Percentiles rank a stretch among this genome's conserved stretches.
phyloP scores from a whole-genome alignment of 1,140 invertebrate species.

The Micrasema minimum region DNA sequence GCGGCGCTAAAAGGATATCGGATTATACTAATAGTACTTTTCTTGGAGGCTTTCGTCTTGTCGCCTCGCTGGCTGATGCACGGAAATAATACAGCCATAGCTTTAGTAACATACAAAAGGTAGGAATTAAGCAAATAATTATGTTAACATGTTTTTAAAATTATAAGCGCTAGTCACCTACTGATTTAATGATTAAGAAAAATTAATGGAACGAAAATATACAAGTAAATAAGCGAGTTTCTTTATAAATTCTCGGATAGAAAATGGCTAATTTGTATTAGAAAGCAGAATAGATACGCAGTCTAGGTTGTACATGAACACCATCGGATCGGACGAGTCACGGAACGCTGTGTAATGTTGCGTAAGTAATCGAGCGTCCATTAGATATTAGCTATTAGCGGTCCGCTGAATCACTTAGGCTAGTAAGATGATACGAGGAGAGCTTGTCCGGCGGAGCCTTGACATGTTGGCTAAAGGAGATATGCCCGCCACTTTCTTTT shows the following conservation, averaged over 20 bases:
- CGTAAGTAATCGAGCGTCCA: slow-evolving; percentile 53
- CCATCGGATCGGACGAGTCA: slow-evolving; percentile 12
- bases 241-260: neutral
- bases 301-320: slow-evolving; percentile 4
- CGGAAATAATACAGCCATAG: too few species aligned
- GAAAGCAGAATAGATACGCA: slow-evolving; percentile 27
- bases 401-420: slow-evolving; percentile 50
- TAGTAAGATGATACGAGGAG: slow-evolving; percentile 51
- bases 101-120: too few species aligned
- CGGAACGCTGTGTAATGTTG: slow-evolving; percentile 48
- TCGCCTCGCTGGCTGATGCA: slow-evolving; percentile 7
- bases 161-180: too few species aligned
- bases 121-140: too few species aligned
- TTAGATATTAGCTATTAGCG: slow-evolving; percentile 54
- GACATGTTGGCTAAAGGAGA: slow-evolving; percentile 43
- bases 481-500: slow-evolving; percentile 36
- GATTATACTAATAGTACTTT: slow-evolving; percentile 51
- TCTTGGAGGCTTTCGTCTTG: slow-evolving; percentile 37
- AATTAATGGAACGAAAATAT: too few species aligned
- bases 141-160: too few species aligned
- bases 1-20: slow-evolving; percentile 52
- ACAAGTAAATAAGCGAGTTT: neutral
- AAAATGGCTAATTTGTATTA: slow-evolving; percentile 31
- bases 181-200: too few species aligned
- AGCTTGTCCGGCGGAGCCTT: slow-evolving; percentile 36